Conservation (phyloP, 2,888 invertebrate genomes). For the Norana najaformis region DNA sequence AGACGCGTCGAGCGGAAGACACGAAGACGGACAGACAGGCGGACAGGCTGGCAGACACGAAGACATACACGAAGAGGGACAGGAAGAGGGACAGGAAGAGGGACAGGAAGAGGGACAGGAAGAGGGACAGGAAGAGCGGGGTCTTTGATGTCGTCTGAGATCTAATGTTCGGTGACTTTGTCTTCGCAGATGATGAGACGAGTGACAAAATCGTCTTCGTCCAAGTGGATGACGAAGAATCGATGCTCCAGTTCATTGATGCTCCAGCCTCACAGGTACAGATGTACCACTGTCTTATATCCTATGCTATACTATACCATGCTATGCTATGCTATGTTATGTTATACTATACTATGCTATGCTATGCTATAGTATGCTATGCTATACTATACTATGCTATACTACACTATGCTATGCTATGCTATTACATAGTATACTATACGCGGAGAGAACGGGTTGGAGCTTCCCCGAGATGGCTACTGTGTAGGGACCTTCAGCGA, state of each 20-base stretch:
- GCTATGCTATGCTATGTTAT: no score
- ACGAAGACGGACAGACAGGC: background rate
- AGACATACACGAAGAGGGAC: no score
- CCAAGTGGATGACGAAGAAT: slow-evolving; percentile 87
- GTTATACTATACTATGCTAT: no score
- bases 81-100: background rate
- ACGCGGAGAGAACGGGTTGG: no score
- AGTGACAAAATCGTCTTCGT: slow-evolving; percentile 83
- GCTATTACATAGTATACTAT: no score
- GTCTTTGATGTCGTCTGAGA: background rate
- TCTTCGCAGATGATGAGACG: slow-evolving; percentile 34
- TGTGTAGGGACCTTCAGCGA: no score
- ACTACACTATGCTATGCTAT: background rate
- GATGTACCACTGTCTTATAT: background rate
- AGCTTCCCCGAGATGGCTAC: no score
- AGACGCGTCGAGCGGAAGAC: background rate
- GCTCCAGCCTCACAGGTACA: slow-evolving; percentile 20
- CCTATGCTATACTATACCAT: background rate
- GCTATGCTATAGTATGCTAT: no score
- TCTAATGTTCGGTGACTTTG: slow-evolving; percentile 21
- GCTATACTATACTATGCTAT: background rate
- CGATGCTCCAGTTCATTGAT: slow-evolving; percentile 82
- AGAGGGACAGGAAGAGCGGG: background rate
- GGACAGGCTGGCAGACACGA: background rate
- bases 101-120: background rate